Evolutionary conservation across 2,888 invertebrate species (phyloP), one percentile per base, ranked within the genome.

Genomic region (Dendrolimus pini): DNA sequence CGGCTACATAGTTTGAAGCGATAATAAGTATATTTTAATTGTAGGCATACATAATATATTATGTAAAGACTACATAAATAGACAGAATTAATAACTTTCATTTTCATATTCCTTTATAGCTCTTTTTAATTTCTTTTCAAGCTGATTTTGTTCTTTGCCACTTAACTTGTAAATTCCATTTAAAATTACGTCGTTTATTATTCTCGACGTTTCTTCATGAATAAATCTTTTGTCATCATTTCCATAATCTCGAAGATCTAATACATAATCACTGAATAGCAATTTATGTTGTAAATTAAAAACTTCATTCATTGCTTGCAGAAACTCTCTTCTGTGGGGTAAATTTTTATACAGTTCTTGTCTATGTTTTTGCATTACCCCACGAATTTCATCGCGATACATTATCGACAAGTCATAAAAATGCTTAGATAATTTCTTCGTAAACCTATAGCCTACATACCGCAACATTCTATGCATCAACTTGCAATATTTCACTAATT

Each of bases 201-300:
- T 8, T 54, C 64, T 71, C 0, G 56, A 57, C 6, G 75, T 72
- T 60, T 73, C 68, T 1, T 65, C 58, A 7, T 61, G 9, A 3
- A 77, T 65, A 0, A 47, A 55, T 1, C 60, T 18, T 41, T 68
- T 71, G 30, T 66, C 60, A 12, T 61, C 60, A 12, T 63, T 65
- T 0, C 68, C 72, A 30, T 63, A 74, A 54, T 72, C 66, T 42
- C 56, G 56, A 9, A 80, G 55, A 56, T 69, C 68, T 7, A 64
- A 53, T 42, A 83, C 61, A 56, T 85, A 87, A 60, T 85, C 78
- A 0, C 71, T 65, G 41, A 87, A 85, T 1, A 61, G 18, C 12
- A 69, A 54, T 9, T 68, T 69, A 59, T 87, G 73, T 58, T 63
- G 62, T 18, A 74, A 55, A 18, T 75, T 82, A 54, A 81, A 82